These are phyloP conservation scores for Macroglossus sobrinus DNA, from an alignment of 2,113 vertebrate genomes.

Conservation along the genomic window DNA sequence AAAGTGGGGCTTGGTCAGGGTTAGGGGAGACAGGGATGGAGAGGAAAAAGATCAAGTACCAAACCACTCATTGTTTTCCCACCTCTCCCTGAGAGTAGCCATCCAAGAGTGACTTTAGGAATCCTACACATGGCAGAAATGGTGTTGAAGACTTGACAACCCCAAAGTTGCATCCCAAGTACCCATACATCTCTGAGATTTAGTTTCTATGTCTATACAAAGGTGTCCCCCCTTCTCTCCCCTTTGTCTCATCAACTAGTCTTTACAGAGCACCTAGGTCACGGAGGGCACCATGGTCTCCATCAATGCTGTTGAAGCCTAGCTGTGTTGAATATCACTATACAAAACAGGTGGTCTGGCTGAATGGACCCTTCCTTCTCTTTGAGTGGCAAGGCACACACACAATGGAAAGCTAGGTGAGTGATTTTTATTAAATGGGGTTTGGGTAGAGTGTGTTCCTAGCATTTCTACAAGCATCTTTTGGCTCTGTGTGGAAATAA, in stretches of 20 bases:
- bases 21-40: background rate
- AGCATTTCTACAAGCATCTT: background rate
- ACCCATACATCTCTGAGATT: background rate
- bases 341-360: background rate
- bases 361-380: background rate
- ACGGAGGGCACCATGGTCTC: background rate
- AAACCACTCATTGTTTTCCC: background rate
- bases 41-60: background rate
- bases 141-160: background rate
- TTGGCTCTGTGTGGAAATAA: background rate
- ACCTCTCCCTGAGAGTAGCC: background rate
- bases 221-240: accelerated
- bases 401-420: background rate
- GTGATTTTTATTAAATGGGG: background rate
- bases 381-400: background rate
- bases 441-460: background rate
- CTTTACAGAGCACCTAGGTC: background rate
- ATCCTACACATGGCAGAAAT: background rate
- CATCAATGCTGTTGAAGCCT: background rate
- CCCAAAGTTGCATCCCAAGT: background rate
- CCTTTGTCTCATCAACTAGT: background rate
- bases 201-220: background rate
- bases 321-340: background rate
- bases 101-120: background rate
- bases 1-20: background rate